Evolutionary conservation across 2,888 invertebrate genomes (phyloP).

Genomic region (Leptopilina myrica): DNA sequence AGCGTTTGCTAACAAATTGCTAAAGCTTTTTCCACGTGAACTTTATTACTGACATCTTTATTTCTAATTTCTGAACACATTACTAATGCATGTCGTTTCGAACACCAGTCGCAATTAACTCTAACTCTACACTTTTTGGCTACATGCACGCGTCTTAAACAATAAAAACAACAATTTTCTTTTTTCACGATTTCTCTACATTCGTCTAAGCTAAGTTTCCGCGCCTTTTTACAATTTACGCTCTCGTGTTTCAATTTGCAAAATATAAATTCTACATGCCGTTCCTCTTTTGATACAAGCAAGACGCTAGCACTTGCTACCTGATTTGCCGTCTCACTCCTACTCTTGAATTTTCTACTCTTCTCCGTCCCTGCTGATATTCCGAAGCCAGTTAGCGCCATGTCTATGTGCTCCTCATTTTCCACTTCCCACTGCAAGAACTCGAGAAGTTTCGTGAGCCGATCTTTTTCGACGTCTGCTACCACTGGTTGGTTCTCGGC

Average conservation of each 20-base stretch:
- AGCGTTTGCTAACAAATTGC: constrained; percentile 54
- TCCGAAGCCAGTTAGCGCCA: constrained; percentile 44
- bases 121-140: neutral
- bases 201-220: constrained; percentile 10
- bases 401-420: constrained; percentile 48
- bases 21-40: neutral
- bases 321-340: constrained; percentile 5
- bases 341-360: neutral
- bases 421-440: constrained; percentile 48
- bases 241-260: constrained; percentile 49
- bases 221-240: constrained; percentile 9
- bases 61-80: neutral
- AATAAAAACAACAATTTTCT: constrained; percentile 3
- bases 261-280: constrained; percentile 52
- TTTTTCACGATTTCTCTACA: neutral
- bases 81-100: neutral
- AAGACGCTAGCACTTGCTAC: constrained; percentile 45
- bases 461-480: neutral
- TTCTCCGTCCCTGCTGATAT: neutral
- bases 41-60: neutral
- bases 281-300: constrained; percentile 44
- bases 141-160: constrained; percentile 3
- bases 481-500: neutral
- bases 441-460: constrained; percentile 37
- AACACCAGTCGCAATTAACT: neutral